Percentiles rank a stretch among this genome's conserved stretches.
These are phyloP conservation scores for Seira ritae DNA, from an alignment of 2,888 invertebrate genomes.

Conservation along the genomic window DNA sequence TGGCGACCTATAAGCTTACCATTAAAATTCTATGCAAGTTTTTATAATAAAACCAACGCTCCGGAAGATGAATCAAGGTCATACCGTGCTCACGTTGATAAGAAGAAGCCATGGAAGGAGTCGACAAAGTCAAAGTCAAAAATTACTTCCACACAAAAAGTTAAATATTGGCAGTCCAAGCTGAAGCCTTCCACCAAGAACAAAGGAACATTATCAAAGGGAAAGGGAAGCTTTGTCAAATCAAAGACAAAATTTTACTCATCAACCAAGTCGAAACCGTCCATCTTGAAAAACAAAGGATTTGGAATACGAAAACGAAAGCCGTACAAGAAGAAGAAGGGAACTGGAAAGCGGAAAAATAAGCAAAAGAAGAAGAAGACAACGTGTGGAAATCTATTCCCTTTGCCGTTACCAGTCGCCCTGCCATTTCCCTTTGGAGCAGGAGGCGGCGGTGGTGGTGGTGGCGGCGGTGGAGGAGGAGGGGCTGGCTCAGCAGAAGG, in stretches of 20 bases:
- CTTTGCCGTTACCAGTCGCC: slow-evolving; percentile 2
- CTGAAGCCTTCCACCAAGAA: no score
- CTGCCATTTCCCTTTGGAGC: slow-evolving; percentile 10
- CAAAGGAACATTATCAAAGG: no score
- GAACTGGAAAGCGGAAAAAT: not conserved
- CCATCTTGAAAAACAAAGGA: not conserved
- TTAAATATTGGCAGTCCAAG: no score
- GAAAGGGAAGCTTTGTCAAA: no score
- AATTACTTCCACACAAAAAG: no score
- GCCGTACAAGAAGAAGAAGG: not conserved
- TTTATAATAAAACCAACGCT: no score
- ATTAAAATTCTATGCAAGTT: no score
- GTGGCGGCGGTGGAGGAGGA: not conserved
- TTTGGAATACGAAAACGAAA: not conserved
- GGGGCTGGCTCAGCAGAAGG: not conserved
- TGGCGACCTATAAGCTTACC: no score
- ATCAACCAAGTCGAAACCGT: not conserved
- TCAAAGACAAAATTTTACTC: not conserved
- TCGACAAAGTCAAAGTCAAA: no score
- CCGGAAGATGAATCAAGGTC: no score
- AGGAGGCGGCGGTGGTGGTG: not conserved
- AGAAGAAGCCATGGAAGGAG: no score
- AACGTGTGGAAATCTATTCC: not conserved
- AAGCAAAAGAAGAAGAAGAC: not conserved
- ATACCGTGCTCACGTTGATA: no score